These are phyloP conservation scores for Chironomus striatipennis DNA, from an alignment of 1,140 invertebrate species.

Conservation along the genomic window DNA sequence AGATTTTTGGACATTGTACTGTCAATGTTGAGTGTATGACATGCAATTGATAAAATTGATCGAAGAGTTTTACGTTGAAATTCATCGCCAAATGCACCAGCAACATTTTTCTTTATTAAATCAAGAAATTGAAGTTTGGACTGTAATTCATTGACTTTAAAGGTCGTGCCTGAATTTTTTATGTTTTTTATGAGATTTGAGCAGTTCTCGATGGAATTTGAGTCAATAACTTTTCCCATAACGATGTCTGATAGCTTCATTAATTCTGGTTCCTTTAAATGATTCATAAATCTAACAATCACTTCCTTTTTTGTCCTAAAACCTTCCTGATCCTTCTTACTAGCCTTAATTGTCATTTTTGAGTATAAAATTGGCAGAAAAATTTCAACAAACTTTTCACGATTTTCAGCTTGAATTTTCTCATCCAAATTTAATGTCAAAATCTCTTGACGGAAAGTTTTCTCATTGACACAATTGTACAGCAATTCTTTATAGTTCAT, in stretches of 20 bases:
- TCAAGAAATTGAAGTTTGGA: background rate
- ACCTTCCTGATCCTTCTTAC: constrained; percentile 53
- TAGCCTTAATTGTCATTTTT: constrained; percentile 75
- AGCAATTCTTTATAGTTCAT: constrained; percentile 69
- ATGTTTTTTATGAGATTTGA: background rate
- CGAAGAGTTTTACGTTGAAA: constrained; percentile 51
- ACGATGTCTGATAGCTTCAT: constrained; percentile 73
- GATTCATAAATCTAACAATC: constrained; percentile 78
- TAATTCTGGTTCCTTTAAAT: constrained; percentile 68
- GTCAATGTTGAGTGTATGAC: constrained; percentile 43
- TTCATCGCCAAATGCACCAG: constrained; percentile 61
- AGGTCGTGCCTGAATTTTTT: background rate
- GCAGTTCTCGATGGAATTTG: constrained; percentile 39
- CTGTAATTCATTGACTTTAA: background rate
- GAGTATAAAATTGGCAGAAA: constrained; percentile 81
- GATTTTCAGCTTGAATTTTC: constrained; percentile 59
- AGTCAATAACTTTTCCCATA: constrained; percentile 61
- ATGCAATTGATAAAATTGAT: constrained; percentile 46
- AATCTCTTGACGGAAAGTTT: constrained; percentile 77
- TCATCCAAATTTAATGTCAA: constrained; percentile 66
- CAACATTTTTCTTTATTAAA: constrained; percentile 10
- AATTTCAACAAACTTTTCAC: constrained; percentile 66
- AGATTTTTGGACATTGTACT: constrained; percentile 58
- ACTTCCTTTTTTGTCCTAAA: constrained; percentile 57
- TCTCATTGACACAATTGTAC: constrained; percentile 71